Conservation (phyloP, 2,888 invertebrate genomes). For the Troides oblongomaculatus region DNA sequence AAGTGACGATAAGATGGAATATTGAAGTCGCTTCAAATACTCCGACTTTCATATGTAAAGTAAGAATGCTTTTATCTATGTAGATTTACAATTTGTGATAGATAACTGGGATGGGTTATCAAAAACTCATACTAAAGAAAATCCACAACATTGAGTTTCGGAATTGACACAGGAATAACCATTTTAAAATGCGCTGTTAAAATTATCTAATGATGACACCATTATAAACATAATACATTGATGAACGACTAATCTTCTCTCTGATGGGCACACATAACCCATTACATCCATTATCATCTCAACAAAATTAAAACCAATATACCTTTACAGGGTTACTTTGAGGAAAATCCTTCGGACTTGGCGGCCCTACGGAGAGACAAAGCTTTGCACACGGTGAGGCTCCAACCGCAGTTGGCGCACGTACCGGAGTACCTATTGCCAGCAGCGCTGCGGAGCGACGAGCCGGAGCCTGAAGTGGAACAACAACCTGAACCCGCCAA, state of each 20-base stretch:
- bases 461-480: slow-evolving; percentile 65
- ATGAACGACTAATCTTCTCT: slow-evolving; percentile 79
- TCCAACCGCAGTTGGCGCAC: slow-evolving; percentile 91
- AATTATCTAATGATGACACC: slow-evolving; percentile 48
- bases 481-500: slow-evolving; percentile 43
- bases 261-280: slow-evolving; percentile 46
- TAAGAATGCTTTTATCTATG: too few species aligned
- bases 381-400: slow-evolving; percentile 89
- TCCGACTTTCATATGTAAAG: too few species aligned
- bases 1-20: too few species aligned
- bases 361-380: slow-evolving; percentile 92
- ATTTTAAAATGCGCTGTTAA: background rate
- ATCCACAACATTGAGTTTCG: too few species aligned
- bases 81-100: too few species aligned
- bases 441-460: slow-evolving; percentile 84
- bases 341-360: slow-evolving; percentile 93
- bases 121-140: too few species aligned
- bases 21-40: too few species aligned
- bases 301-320: background rate
- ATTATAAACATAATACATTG: slow-evolving; percentile 57
- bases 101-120: too few species aligned
- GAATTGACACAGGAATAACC: too few species aligned
- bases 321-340: slow-evolving; percentile 87
- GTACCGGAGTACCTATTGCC: slow-evolving; percentile 97
- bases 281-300: background rate